Conservation (phyloP, 2,797 vertebrate genomes). For the Halcyon leucocephala region DNA sequence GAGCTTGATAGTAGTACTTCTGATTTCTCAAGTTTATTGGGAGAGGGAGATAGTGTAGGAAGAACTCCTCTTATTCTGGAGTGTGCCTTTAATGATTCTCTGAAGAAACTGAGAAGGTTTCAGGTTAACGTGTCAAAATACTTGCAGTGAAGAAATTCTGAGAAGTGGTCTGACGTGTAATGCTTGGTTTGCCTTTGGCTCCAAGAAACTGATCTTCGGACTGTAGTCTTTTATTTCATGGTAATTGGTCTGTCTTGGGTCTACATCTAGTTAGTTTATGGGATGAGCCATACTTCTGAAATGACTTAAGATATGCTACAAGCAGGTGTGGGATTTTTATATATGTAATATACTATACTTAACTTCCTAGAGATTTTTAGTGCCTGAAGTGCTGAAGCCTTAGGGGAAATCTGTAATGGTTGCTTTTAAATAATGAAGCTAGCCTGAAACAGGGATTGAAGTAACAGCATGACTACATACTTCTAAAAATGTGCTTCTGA, state of each 20-base stretch:
- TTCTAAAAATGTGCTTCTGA: background rate
- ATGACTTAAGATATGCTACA: background rate
- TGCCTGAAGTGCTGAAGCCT: background rate
- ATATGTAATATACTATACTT: rapidly evolving
- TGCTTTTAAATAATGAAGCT: background rate
- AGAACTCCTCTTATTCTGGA: background rate
- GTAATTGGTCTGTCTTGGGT: background rate
- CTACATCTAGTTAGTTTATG: background rate
- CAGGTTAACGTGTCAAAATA: background rate
- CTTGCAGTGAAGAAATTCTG: background rate
- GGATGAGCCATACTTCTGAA: background rate
- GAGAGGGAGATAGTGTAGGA: background rate
- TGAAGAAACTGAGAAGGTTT: background rate
- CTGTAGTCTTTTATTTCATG: background rate
- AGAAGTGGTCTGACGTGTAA: background rate
- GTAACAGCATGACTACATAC: background rate
- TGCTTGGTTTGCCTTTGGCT: background rate
- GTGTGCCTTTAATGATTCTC: background rate
- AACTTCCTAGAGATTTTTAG: background rate
- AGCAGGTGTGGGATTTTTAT: background rate
- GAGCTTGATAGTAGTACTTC: background rate
- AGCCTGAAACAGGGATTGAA: background rate
- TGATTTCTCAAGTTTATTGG: background rate
- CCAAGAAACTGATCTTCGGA: background rate
- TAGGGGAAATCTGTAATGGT: rapidly evolving